Evolutionary conservation across 1,140 invertebrate species (phyloP), one percentile per base, ranked within the genome.

Genomic region (Helicoverpa zea): DNA sequence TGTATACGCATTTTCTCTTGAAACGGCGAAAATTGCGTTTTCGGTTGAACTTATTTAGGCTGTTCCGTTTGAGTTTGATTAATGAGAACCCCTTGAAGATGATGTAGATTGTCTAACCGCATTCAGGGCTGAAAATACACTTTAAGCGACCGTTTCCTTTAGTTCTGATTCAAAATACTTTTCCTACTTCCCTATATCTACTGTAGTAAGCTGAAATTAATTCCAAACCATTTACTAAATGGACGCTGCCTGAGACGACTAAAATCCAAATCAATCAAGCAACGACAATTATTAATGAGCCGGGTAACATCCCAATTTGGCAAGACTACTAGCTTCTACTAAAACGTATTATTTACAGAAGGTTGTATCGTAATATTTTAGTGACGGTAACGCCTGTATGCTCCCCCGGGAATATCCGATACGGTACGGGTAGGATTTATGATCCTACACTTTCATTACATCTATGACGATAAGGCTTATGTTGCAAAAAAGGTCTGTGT

Each of bases 281-380:
- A 18, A 3, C 49, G 64, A 68, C 64, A 23, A 49, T 68, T 68
- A 68, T 23, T 68, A 68, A 68, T 68, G 43, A 68, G 49, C 16
- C 43, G 35, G 16, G 63, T 68, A 68, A 68, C 64, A 43, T 11
- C 49, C n/a, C 35, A 68, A 68, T 43, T 68, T 66, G 16, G 43
- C 10, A 14, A 49, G 64, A 68, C 64, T 13, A 12, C 64, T 49
- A 43, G 64, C 49, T 68, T 49, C 16, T 68, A 4, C 49, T 43
- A 49, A 68, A 10, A 49, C 10, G 11, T 61, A 30, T 43, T 43
- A 43, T 68, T 68, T 47, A 11, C 35, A 43, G 35, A 43, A 43
- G 35, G n/a, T 16, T 16, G 64, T 68, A 68, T 49, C 64, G 47
- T 18, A 68, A 68, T 49, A 68, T 68, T 68, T 68, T 49, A 68